Percentiles rank a stretch among this genome's conserved stretches.
These are phyloP conservation scores for Prunella strophiata DNA, from an alignment of 2,797 vertebrate genomes.

Conservation along the genomic window DNA sequence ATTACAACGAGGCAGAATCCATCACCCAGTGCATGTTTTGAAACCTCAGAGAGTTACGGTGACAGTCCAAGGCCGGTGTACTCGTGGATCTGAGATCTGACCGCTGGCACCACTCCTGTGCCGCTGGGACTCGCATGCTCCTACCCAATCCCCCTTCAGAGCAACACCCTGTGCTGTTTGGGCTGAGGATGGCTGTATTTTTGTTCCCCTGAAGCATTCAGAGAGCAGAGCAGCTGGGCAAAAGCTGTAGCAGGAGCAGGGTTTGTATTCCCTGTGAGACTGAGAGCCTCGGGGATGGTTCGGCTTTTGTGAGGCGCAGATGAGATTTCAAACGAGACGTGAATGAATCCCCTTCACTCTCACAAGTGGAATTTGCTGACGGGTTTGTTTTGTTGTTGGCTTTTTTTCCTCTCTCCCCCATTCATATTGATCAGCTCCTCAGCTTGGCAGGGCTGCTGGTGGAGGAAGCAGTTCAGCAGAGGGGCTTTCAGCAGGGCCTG, in stretches of 20 bases:
- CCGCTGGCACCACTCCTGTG: neutral
- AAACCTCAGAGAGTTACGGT: neutral
- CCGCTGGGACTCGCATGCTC: neutral
- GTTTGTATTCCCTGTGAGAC: neutral
- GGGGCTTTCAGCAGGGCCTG: neutral
- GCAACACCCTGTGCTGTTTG: neutral
- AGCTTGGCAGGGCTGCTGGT: neutral
- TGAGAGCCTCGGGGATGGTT: slow-evolving; percentile 8
- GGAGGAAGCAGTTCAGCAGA: neutral
- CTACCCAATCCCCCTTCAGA: rapidly evolving
- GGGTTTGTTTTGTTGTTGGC: neutral
- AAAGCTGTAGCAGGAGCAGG: neutral
- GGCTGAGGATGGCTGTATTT: neutral
- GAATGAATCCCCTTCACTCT: slow-evolving; percentile 17
- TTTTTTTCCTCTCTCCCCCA: neutral
- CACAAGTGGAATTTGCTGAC: slow-evolving; percentile 21
- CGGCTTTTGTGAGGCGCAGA: slow-evolving; percentile 28
- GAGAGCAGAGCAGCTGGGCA: slow-evolving; percentile 32
- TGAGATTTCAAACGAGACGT: slow-evolving; percentile 31
- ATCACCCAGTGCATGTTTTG: slow-evolving; percentile 6
- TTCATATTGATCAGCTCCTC: slow-evolving; percentile 21
- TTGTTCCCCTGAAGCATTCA: neutral
- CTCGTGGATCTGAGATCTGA: neutral
- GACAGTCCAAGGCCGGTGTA: slow-evolving; percentile 15
- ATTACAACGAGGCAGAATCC: neutral